Evolutionary conservation across 2,888 invertebrate species (phyloP), one percentile per base, ranked within the genome.

Genomic region (Tenthredo scrophulariae): DNA sequence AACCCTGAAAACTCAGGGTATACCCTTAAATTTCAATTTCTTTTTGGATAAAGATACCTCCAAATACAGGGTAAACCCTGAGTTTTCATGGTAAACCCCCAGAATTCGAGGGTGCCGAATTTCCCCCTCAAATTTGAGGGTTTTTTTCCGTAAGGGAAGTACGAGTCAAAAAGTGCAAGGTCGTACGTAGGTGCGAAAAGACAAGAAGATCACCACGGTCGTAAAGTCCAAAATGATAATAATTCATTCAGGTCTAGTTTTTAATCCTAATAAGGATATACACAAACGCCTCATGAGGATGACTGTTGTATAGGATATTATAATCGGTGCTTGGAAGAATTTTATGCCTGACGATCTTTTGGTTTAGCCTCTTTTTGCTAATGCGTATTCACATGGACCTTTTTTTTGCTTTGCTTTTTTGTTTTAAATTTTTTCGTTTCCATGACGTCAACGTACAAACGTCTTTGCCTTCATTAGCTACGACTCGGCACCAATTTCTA

Each of bases 381-480:
- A 50, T 50, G 18, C 10, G 43, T 77, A 54, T 77, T 29, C 46
- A 6, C 18, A 18, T 33, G 54, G 15, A 54, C 1, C 0, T 33
- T 77, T 75, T 75, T 46, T 46, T 75, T 46, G 18, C 18, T 37
- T 70, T 70, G 13, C 3, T 70, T 70, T 22, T 26, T 65, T 65
- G 29, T 29, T 74, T 40, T 74, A 0, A 43, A 54, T 77, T 9
- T 54, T 77, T 50, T 18, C 6, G 50, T 37, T 54, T 18, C 29
- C 1, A 54, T 77, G 77, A 33, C 50, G 75, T 50, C 18, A 29
- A 29, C 75, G 33, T 50, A 33, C 13, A 22, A 33, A 54, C 15
- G 46, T 77, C 54, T 77, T 77, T 77, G 29, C 54, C 33, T 77
- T 77, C 4, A 54, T 29, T 77, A 50, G 15, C 33, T 4, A 74